phyloP scores from a whole-genome alignment of 2,797 vertebrate genomes.

The Gymnodraco acuticeps region DNA sequence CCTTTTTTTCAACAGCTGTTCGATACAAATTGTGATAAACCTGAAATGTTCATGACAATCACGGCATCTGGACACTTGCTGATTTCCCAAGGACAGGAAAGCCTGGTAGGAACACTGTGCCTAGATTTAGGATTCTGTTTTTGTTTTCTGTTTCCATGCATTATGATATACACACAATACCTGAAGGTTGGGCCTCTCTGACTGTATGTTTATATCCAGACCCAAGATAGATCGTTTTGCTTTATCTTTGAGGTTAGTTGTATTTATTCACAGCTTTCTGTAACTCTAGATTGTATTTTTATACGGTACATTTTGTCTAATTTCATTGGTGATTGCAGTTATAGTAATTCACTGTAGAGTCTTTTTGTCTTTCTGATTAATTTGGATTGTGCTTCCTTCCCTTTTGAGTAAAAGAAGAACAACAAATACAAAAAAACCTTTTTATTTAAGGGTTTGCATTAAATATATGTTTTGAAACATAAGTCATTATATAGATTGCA shows the following conservation, averaged over 20 bases:
- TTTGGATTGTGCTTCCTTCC: background rate
- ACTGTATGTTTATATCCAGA: background rate
- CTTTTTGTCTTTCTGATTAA: background rate
- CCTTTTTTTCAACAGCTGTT: slow-evolving; percentile 83
- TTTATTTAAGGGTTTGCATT: background rate
- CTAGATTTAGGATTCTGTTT: background rate
- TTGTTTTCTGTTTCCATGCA: background rate
- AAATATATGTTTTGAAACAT: background rate
- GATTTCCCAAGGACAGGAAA: slow-evolving; percentile 87
- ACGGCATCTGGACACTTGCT: slow-evolving; percentile 92
- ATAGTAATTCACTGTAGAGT: no score
- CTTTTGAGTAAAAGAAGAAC: background rate
- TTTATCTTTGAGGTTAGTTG: background rate
- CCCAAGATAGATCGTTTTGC: background rate
- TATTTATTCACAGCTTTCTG: background rate
- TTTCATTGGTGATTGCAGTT: background rate
- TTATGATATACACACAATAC: background rate
- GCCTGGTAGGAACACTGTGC: slow-evolving; percentile 87
- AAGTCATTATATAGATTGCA: background rate
- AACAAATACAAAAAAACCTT: background rate
- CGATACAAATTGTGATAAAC: slow-evolving; percentile 85
- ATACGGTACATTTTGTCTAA: background rate
- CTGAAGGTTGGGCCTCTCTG: background rate
- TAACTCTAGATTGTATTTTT: background rate
- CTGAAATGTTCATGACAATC: slow-evolving; percentile 86